phyloP scores from a whole-genome alignment of 2,888 invertebrate genomes.

The Drosophila hamatofila region DNA sequence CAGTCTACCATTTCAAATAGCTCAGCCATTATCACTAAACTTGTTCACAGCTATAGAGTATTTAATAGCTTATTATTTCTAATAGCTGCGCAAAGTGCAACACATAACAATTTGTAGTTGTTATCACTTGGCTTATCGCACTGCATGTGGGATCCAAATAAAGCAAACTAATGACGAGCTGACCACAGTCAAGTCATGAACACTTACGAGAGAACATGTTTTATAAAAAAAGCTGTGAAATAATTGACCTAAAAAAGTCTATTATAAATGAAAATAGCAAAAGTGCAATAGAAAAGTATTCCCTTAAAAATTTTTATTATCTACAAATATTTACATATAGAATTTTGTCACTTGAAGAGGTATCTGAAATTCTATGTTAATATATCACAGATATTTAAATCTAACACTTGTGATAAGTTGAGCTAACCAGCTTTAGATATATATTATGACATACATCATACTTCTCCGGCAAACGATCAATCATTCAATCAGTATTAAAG shows the following conservation, averaged over 20 bases:
- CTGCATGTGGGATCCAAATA: background rate
- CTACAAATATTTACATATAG: background rate
- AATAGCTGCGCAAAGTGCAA: background rate
- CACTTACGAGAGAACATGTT: background rate
- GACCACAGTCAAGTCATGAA: conserved; percentile 45
- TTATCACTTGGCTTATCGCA: conserved; percentile 11
- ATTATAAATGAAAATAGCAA: background rate
- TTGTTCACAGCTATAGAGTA: background rate
- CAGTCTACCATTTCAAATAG: background rate
- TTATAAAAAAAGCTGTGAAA: background rate
- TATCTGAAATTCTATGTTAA: background rate
- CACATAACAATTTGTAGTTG: background rate
- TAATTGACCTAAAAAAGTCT: background rate
- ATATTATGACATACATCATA: background rate
- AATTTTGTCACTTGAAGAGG: background rate
- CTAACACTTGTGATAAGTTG: background rate
- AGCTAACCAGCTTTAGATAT: background rate
- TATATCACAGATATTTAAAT: background rate
- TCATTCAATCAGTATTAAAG: background rate
- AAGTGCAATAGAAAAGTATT: background rate
- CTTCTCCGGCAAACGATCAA: background rate
- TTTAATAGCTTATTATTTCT: background rate
- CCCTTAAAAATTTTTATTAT: background rate
- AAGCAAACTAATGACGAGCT: background rate
- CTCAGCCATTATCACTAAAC: background rate